Evolutionary conservation across 2,797 vertebrate genomes (phyloP), one percentile per base, ranked within the genome.

Genomic region (Chaenodraco wilsoni): DNA sequence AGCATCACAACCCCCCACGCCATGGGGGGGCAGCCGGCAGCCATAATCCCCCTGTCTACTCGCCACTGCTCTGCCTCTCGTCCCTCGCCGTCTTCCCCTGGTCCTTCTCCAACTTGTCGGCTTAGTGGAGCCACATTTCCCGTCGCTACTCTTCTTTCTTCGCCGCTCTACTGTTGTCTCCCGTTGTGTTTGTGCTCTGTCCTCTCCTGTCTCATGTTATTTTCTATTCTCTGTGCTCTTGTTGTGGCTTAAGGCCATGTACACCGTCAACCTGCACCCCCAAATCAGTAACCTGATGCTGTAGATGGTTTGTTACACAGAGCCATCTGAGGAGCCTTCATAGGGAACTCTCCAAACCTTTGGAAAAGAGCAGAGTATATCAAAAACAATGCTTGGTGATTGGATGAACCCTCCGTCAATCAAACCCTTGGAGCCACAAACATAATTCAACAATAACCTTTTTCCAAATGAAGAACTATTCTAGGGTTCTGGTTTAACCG

Each of bases 1-100:
- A 96, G 93, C 95, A 94, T 95, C 96, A 95, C 96, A 96, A 96
- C 96, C 95, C 93, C 88, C 92, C 92, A 93, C 96, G 78, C 95
- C 95, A 95, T 93, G 95, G 94, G 94, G 92, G 93, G 91, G 92
- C 88, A 88, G 86, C 89, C 90, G 75, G 90, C 91, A 76, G 90
- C 93, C 92, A 92, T 94, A 95, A 95, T 94, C 93, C 92, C 91
- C 91, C 93, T 85, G 89, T 91, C 87, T 90, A 40, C 85, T 90
- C 83, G 72, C 87, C 87, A 82, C 85, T 89, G 78, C 80, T 88
- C 82, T 89, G 72, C 82, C 84, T 87, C 81, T 86, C 82, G 69
- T 80, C 56, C 88, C 82, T 74, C 79, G 58, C 65, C 83, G 43
- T 87, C 89, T 75, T 65, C 85, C 76, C 59, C 89, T 89, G 84